Conservation (phyloP, 2,888 invertebrate species). For the Drosophila yooni region DNA sequence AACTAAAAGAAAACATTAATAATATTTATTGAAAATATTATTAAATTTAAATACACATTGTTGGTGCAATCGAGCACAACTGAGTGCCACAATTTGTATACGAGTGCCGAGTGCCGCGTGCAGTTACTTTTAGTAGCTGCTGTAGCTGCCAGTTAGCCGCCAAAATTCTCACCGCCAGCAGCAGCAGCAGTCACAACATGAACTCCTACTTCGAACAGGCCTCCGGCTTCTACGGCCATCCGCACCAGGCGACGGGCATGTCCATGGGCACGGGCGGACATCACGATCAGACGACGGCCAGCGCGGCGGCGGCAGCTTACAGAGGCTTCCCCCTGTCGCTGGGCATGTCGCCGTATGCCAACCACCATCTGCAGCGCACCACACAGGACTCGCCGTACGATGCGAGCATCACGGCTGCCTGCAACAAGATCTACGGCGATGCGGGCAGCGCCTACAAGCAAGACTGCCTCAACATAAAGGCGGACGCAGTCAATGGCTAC, state of each 20-base stretch:
- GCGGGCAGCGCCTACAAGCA: slow-evolving; percentile 87
- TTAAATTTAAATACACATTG: slow-evolving; percentile 1
- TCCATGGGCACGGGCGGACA: slow-evolving; percentile 89
- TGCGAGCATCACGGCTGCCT: slow-evolving; percentile 93
- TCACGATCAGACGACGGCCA: slow-evolving; percentile 89
- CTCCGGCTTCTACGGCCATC: slow-evolving; percentile 97
- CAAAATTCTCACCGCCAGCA: slow-evolving; percentile 85
- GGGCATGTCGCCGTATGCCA: slow-evolving; percentile 94
- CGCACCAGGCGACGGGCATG: slow-evolving; percentile 91
- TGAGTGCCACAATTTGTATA: slow-evolving; percentile 11
- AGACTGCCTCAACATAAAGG: slow-evolving; percentile 89
- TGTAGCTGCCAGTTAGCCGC: slow-evolving; percentile 78
- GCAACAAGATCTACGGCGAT: slow-evolving; percentile 88
- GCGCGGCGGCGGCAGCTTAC: slow-evolving; percentile 88
- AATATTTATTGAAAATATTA: slow-evolving; percentile 17
- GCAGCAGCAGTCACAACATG: slow-evolving; percentile 87
- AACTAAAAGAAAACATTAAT: slow-evolving; percentile 9
- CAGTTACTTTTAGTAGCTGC: slow-evolving; percentile 65
- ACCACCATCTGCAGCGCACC: slow-evolving; percentile 91
- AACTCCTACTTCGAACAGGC: slow-evolving; percentile 97
- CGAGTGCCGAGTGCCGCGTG: slow-evolving; percentile 46
- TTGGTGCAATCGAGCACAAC: slow-evolving; percentile 16
- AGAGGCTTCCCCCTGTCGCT: slow-evolving; percentile 94
- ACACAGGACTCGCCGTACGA: slow-evolving; percentile 97
- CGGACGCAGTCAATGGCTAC: slow-evolving; percentile 86